A percentile compares a stretch with the other conserved stretches of the same genome.
These are phyloP conservation scores for Muscicapa striata DNA, from an alignment of 2,797 vertebrate genomes.

Conservation along the genomic window DNA sequence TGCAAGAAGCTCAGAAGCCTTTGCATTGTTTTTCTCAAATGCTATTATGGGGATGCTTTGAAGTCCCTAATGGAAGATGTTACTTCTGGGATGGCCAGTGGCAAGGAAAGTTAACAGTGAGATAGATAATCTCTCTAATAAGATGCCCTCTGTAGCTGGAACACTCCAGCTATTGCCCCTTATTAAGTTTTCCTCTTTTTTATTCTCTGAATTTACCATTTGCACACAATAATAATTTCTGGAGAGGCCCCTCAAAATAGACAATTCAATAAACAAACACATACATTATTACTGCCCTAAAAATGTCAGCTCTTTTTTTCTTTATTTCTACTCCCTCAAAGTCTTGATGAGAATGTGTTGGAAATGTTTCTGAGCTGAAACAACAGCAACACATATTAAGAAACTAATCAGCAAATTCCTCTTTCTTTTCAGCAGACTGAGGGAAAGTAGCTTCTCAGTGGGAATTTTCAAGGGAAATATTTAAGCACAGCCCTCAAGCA, in stretches of 20 bases:
- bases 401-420: slow-evolving; percentile 46
- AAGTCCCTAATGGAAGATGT: neutral
- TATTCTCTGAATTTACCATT: neutral
- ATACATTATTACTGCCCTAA: slow-evolving; percentile 12
- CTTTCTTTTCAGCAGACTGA: slow-evolving; percentile 13
- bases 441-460: neutral
- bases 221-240: neutral
- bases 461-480: slow-evolving; percentile 43
- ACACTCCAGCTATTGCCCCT: neutral
- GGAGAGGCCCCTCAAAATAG: neutral
- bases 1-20: neutral
- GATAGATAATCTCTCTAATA: slow-evolving; percentile 25
- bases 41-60: neutral
- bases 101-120: neutral
- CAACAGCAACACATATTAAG: slow-evolving; percentile 4
- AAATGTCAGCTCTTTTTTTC: neutral
- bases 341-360: neutral
- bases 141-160: neutral
- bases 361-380: slow-evolving; percentile 37
- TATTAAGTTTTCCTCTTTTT: neutral
- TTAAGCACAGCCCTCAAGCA: neutral
- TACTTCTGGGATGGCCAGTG: slow-evolving; percentile 15
- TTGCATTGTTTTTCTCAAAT: neutral
- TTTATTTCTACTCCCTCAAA: neutral
- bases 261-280: slow-evolving; percentile 32